Percentiles rank a stretch among this genome's conserved stretches.
phyloP scores from a whole-genome alignment of 1,140 invertebrate species.

The Papilio dardanus region DNA sequence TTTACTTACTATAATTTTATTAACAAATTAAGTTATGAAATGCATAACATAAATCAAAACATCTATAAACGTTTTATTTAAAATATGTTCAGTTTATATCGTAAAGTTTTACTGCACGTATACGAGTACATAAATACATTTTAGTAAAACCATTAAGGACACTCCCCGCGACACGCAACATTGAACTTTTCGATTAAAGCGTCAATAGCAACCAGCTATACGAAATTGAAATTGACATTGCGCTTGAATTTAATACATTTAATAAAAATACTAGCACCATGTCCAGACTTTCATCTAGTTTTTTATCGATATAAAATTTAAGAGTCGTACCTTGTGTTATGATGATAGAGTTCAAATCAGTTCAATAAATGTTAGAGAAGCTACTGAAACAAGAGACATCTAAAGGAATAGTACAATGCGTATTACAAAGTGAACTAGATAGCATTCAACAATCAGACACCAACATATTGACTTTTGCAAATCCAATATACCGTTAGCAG shows the following conservation, averaged over 20 bases:
- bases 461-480: slow-evolving; percentile 17
- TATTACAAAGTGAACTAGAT: neutral
- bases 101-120: neutral
- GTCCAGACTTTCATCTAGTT: neutral
- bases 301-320: neutral
- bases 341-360: too few relatives aligned
- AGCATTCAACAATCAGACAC: slow-evolving; percentile 15
- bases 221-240: neutral
- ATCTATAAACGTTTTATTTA: neutral
- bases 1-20: too few relatives aligned
- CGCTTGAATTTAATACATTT: neutral
- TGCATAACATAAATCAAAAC: neutral
- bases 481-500: slow-evolving; percentile 7
- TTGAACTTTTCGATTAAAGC: slow-evolving; percentile 20
- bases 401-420: neutral
- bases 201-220: slow-evolving; percentile 6
- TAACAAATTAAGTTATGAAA: too few relatives aligned
- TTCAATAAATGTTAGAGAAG: too few relatives aligned
- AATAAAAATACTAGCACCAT: neutral
- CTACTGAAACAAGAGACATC: neutral
- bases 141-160: slow-evolving; percentile 23
- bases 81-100: neutral
- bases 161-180: slow-evolving; percentile 9
- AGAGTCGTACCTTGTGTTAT: too few relatives aligned
- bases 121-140: slow-evolving; percentile 9